Evolutionary conservation across 2,888 invertebrate genomes (phyloP).

Genomic region (Lapara coniferarum): DNA sequence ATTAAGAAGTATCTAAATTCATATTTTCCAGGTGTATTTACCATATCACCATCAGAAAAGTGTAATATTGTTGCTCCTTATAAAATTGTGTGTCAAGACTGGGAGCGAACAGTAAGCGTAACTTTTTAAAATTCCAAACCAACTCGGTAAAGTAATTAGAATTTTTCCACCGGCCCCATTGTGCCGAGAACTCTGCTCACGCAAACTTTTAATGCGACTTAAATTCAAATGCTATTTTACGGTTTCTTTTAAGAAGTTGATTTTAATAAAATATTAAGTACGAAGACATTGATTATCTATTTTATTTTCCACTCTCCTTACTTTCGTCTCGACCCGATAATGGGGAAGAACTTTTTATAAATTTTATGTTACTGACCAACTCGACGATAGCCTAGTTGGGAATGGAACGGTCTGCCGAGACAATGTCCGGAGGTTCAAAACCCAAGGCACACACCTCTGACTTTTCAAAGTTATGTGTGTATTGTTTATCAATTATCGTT

Average conservation of each 20-base stretch:
- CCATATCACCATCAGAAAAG: neutral
- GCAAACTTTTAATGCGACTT: constrained; percentile 81
- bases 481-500: too few species aligned
- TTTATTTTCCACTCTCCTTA: constrained; percentile 33
- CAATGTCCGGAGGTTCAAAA: too few species aligned
- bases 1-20: neutral
- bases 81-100: constrained; percentile 50
- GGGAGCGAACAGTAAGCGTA: constrained; percentile 55
- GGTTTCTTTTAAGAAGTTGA: constrained; percentile 69
- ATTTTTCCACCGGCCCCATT: constrained; percentile 79
- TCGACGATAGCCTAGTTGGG: too few species aligned
- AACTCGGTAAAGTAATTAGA: constrained; percentile 79
- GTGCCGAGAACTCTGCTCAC: constrained; percentile 74
- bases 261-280: constrained; percentile 66
- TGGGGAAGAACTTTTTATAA: too few species aligned
- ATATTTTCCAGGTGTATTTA: neutral
- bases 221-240: constrained; percentile 79
- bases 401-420: too few species aligned
- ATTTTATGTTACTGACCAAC: too few species aligned
- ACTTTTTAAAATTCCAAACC: constrained; percentile 74
- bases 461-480: too few species aligned
- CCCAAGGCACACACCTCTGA: too few species aligned
- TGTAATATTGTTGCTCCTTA: constrained; percentile 33
- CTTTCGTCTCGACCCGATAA: too few species aligned
- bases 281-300: constrained; percentile 44